Base-by-base conservation (phyloP, 2,797 vertebrate species). In the Chaetophractus vellerosus region DNA sequence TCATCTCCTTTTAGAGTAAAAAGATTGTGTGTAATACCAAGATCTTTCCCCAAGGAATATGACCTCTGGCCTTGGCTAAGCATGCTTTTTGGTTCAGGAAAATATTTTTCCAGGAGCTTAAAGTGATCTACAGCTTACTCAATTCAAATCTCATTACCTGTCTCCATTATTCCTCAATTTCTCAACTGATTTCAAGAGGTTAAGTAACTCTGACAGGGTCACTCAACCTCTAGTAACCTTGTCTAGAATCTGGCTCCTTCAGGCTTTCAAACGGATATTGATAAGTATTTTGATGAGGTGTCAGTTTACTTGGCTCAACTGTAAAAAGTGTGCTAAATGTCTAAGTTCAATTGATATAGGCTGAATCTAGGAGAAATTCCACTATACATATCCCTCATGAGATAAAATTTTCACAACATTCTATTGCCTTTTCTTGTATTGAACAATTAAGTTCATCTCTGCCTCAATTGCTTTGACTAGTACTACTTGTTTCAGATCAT, bases 141-240 rank as follows among this genome's bases (percentile, higher is more conserved):
- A 89, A 91, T 84, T 80, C 76, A 91, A 95, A 87, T 4, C 23
- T 36, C 85, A 61, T 36, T 79, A 78, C 76, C 75, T 74, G 9
- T 28, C 55, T 88, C 55, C 15, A 76, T 33, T 78, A 16, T 38
- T 9, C 45, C 21, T 90, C 83, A 64, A 91, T 75, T 85, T 33
- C 41, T 31, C 21, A 23, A 78, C 24, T 84, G 91, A 87, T 55
- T 82, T n/a, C 50, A 26, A 88, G 52, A 86, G 57, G 45, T 31
- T 61, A 48, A 91, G 55, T 50, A 63, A 71, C 48, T 78, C 41
- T 91, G 81, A 76, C 8, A 87, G 45, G 82, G 71, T 84, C 45
- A 81, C 59, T 74, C 50, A 52, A 31, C 71, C 84, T 81, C 87
- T 6, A 38, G n/a, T 21, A 66, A 14, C n/a, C 14, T 86, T 75